Evolutionary conservation across 2,797 vertebrate species (phyloP).

Genomic region (Lycodopsis pacificus): DNA sequence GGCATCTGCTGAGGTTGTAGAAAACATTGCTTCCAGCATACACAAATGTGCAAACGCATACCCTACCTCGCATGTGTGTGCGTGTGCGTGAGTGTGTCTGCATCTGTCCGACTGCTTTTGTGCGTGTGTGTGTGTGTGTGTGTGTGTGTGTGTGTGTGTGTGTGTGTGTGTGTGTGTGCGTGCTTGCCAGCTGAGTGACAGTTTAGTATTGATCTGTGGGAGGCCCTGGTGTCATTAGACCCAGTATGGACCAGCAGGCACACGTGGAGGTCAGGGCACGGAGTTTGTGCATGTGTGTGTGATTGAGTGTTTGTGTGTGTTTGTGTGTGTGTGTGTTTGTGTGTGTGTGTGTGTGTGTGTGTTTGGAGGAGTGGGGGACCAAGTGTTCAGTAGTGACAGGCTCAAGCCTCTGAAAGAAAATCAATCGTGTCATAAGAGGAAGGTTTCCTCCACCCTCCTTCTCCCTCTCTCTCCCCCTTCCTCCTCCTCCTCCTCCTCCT

Average conservation of each 20-base stretch:
- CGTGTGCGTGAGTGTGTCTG: constrained; percentile 39
- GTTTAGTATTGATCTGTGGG: constrained; percentile 95
- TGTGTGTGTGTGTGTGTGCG: constrained; percentile 64
- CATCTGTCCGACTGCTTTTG: constrained; percentile 42
- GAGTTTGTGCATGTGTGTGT: constrained; percentile 52
- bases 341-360: constrained; percentile 27
- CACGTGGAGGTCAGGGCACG: constrained; percentile 94
- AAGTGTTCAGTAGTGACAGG: constrained; percentile 95
- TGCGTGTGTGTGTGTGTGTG: constrained; percentile 20
- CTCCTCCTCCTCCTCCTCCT: constrained; percentile 41
- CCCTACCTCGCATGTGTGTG: constrained; percentile 51
- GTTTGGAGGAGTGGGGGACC: constrained; percentile 60
- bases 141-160: constrained; percentile 9
- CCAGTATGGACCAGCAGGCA: constrained; percentile 94
- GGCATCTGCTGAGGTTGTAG: constrained; percentile 83
- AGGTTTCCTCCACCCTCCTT: constrained; percentile 92
- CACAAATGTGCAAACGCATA: constrained; percentile 82
- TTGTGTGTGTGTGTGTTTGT: constrained; percentile 30
- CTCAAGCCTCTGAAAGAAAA: constrained; percentile 95
- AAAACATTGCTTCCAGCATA: constrained; percentile 81
- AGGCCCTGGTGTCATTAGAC: constrained; percentile 97
- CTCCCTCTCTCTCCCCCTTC: constrained; percentile 49
- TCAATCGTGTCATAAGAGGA: constrained; percentile 99
- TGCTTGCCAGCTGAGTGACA: constrained; percentile 91
- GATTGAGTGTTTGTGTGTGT: constrained; percentile 21